phyloP scores from a whole-genome alignment of 2,888 invertebrate genomes.

The Laothoe populi region DNA sequence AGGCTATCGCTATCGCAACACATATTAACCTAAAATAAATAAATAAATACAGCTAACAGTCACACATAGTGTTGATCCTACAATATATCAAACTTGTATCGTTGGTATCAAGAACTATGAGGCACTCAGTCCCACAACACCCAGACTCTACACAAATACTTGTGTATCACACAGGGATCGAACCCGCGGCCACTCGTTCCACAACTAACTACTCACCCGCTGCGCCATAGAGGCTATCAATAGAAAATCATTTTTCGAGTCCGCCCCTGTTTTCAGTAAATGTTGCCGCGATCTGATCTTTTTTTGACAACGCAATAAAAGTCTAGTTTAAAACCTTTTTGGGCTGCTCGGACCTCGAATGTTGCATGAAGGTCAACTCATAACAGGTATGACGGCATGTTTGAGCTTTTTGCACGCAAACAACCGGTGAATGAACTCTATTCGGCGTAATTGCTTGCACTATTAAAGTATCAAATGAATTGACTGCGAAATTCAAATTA shows the following conservation, averaged over 20 bases:
- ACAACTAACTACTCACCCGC: no score
- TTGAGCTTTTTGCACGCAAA: conserved; percentile 20
- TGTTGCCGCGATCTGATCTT: neutral
- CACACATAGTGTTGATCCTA: no score
- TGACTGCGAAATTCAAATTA: neutral
- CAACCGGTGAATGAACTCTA: conserved; percentile 11
- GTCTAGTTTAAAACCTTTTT: conserved; percentile 8
- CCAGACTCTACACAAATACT: no score
- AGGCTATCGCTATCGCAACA: no score
- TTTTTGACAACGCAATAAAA: conserved; percentile 14
- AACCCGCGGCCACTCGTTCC: no score
- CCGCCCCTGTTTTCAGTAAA: neutral
- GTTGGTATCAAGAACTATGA: no score
- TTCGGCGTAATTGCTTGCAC: neutral
- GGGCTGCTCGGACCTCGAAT: neutral
- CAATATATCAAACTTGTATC: no score
- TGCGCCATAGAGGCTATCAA: no score
- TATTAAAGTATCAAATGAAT: neutral
- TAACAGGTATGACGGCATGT: conserved; percentile 27
- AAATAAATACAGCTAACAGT: no score
- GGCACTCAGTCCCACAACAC: no score
- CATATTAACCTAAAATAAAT: no score
- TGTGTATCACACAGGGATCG: no score
- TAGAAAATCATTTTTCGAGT: neutral
- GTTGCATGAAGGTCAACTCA: conserved; percentile 24